phyloP scores from a whole-genome alignment of 2,113 vertebrate species.

The Cathartes aura region DNA sequence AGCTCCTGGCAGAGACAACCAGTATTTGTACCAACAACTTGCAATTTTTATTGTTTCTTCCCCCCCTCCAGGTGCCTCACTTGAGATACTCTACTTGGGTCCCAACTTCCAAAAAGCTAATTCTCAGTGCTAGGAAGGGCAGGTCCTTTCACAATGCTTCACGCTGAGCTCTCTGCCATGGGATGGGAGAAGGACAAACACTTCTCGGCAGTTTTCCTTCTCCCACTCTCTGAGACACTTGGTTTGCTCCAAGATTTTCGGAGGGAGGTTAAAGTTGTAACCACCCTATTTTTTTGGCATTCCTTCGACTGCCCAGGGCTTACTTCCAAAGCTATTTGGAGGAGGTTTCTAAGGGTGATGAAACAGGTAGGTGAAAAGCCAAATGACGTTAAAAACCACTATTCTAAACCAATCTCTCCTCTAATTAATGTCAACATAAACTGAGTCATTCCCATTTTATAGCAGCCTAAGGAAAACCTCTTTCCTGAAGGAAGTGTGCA shows the following conservation, averaged over 20 bases:
- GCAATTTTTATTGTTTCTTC: background rate
- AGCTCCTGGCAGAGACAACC: background rate
- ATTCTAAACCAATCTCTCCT: background rate
- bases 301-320: background rate
- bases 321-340: background rate
- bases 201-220: background rate
- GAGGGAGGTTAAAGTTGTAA: background rate
- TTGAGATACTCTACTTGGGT: background rate
- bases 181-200: background rate
- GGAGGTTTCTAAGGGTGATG: background rate
- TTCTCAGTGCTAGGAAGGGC: background rate
- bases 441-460: background rate
- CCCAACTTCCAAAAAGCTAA: background rate
- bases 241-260: background rate
- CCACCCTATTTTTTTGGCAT: background rate
- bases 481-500: background rate
- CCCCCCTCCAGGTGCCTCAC: background rate
- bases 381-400: background rate
- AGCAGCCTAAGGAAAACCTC: background rate
- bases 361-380: background rate
- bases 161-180: background rate
- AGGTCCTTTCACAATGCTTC: background rate
- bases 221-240: background rate
- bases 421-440: background rate
- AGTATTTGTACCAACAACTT: background rate